A percentile compares a stretch with the other conserved stretches of the same genome.
Evolutionary conservation across 2,797 vertebrate species (phyloP).

Genomic region (Alca torda): DNA sequence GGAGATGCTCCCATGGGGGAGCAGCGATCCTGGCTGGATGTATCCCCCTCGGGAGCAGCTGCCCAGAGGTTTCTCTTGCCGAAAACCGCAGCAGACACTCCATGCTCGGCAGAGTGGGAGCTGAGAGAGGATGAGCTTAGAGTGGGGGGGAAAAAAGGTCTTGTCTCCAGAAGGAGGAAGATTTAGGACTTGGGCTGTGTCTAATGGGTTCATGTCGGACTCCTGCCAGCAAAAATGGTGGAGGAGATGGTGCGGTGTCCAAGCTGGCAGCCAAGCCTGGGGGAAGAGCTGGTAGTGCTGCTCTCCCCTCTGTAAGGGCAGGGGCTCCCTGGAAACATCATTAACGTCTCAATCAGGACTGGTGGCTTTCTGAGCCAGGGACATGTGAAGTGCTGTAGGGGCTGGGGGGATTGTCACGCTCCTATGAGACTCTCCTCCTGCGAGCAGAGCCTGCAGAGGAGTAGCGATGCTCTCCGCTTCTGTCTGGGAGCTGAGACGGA

Average conservation of each 20-base stretch:
- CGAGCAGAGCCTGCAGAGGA: background rate
- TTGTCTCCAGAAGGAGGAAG: background rate
- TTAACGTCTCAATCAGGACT: constrained; percentile 43
- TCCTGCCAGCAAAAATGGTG: background rate
- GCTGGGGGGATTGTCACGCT: background rate
- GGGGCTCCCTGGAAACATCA: constrained; percentile 35
- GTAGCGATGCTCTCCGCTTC: background rate
- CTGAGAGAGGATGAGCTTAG: background rate
- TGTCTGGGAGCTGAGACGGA: background rate
- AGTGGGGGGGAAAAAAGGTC: background rate
- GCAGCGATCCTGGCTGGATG: background rate
- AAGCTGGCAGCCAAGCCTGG: background rate
- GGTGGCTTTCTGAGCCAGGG: background rate
- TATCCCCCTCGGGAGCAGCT: fast-evolving
- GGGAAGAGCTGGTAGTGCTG: background rate
- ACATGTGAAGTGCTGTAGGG: background rate
- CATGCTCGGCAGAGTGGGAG: background rate
- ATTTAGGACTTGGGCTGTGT: background rate
- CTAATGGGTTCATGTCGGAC: background rate
- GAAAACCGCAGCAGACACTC: background rate
- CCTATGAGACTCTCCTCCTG: background rate
- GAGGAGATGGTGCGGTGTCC: background rate
- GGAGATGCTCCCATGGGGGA: background rate
- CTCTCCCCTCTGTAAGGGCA: background rate
- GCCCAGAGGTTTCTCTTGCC: background rate